Percentiles rank a stretch among this genome's conserved stretches.
Conservation (phyloP, 2,113 vertebrate species). For the Leucosticte australis region DNA sequence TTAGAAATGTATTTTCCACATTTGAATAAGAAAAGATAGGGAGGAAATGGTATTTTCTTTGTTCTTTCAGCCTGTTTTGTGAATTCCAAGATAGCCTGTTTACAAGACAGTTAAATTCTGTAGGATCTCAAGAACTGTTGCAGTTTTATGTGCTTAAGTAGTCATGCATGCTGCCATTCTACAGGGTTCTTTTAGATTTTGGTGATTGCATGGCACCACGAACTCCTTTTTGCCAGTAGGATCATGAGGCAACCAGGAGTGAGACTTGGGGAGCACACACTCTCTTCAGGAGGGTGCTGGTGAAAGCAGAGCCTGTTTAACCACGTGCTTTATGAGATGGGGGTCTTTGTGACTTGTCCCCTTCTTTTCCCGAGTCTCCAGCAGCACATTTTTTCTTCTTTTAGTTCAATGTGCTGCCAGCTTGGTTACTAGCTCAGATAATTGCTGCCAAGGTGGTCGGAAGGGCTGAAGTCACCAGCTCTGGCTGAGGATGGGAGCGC, state of each 20-base stretch:
- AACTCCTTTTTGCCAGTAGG: not conserved
- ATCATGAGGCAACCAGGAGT: not conserved
- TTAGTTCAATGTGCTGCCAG: not conserved
- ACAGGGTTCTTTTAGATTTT: not conserved
- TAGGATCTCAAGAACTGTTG: not conserved
- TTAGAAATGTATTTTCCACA: not conserved
- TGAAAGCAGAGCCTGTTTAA: not conserved
- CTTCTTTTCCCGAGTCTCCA: not conserved
- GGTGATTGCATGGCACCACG: not conserved
- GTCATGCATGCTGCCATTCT: not conserved
- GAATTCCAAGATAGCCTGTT: not conserved
- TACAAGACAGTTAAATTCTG: not conserved
- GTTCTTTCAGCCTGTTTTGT: not conserved
- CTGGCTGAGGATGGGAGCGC: rapidly evolving
- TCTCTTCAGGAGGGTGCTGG: not conserved
- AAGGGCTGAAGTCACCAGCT: not conserved
- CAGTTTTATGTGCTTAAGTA: not conserved
- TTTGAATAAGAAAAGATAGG: not conserved
- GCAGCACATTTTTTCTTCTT: not conserved
- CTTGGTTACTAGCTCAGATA: not conserved
- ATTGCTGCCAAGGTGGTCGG: not conserved
- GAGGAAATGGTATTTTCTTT: not conserved
- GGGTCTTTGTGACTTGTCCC: not conserved
- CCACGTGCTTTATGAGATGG: not conserved
- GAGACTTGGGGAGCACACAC: rapidly evolving